phyloP scores from a whole-genome alignment of 2,113 vertebrate species.

The Chauna torquata region DNA sequence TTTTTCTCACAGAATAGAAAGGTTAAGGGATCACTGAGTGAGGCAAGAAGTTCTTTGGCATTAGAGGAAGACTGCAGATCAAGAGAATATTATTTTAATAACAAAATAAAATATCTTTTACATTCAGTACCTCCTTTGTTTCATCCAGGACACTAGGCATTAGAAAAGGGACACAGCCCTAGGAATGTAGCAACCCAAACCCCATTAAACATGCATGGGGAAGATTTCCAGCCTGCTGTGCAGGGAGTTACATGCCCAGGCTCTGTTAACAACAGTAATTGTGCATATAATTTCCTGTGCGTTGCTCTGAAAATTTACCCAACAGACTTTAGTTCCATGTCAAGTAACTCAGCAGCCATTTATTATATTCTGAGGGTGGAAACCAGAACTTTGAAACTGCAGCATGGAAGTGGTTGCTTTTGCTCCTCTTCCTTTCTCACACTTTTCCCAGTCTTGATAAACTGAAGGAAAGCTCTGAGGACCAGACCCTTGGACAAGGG shows the following conservation, averaged over 20 bases:
- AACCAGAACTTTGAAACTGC: neutral
- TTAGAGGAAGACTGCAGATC: conserved; percentile 29
- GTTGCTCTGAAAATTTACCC: conserved; percentile 69
- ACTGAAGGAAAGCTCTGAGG: neutral
- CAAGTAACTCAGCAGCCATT: conserved; percentile 51
- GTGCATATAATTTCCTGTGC: conserved; percentile 74
- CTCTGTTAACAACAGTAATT: conserved; percentile 78
- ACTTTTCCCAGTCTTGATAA: neutral
- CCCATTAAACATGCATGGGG: conserved; percentile 76
- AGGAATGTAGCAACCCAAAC: conserved; percentile 71
- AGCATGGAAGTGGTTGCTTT: fast-evolving
- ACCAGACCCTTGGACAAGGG: neutral
- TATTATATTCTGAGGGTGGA: conserved; percentile 18
- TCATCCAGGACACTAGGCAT: conserved; percentile 59
- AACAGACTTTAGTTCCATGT: conserved; percentile 63
- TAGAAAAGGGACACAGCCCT: conserved; percentile 69
- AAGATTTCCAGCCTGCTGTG: conserved; percentile 73
- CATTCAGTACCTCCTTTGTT: conserved; percentile 62
- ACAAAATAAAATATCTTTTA: conserved; percentile 47
- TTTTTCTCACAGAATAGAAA: neutral
- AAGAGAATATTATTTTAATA: conserved; percentile 54
- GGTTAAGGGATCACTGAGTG: conserved; percentile 42
- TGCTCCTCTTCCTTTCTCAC: neutral
- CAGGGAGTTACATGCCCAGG: conserved; percentile 74
- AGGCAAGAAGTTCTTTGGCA: conserved; percentile 30